Percentiles rank a stretch among this genome's conserved stretches.
Evolutionary conservation across 2,888 invertebrate genomes (phyloP).

Genomic region (Drosophila flavopinicola): DNA sequence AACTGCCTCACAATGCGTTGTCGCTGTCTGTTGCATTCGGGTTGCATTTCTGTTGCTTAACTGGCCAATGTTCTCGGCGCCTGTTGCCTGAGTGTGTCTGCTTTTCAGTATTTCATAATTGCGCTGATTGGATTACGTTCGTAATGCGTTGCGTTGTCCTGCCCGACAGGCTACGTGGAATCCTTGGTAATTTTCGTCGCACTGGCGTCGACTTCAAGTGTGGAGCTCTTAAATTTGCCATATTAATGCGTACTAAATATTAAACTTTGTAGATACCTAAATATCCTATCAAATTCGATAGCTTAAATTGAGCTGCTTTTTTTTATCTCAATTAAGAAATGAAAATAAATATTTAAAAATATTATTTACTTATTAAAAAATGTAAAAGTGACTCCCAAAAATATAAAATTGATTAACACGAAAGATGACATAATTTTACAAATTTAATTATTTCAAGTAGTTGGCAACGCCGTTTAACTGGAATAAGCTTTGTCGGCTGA

Average conservation of each 20-base stretch:
- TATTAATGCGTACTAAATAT: no score
- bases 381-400: no score
- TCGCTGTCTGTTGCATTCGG: constrained; percentile 37
- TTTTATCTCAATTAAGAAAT: no score
- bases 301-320: no score
- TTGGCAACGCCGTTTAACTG: neutral
- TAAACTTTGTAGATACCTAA: no score
- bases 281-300: no score
- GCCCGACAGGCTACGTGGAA: constrained; percentile 10
- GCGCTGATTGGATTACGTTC: constrained; percentile 69
- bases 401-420: no score
- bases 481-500: no score
- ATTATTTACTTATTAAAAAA: no score
- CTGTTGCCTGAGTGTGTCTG: constrained; percentile 30
- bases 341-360: no score
- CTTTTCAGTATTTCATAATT: constrained; percentile 67
- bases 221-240: neutral
- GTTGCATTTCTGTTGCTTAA: constrained; percentile 24
- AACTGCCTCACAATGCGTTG: constrained; percentile 18
- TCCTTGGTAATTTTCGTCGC: constrained; percentile 11
- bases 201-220: constrained; percentile 3
- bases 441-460: neutral
- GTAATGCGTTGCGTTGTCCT: constrained; percentile 63
- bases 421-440: neutral
- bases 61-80: constrained; percentile 1